phyloP scores from a whole-genome alignment of 1,140 invertebrate genomes.

The Hormaphis cornu region DNA sequence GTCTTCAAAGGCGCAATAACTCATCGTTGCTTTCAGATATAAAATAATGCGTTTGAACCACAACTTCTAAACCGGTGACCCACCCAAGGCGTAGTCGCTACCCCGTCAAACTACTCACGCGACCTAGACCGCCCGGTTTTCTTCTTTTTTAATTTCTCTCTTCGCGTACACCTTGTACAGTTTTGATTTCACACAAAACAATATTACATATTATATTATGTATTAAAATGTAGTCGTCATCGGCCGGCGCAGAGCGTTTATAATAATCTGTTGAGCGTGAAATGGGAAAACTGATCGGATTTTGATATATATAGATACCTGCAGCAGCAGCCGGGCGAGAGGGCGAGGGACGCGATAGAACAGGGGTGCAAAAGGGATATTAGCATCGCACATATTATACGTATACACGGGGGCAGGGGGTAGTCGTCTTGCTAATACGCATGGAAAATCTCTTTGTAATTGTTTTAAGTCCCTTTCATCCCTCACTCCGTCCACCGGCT shows the following conservation, averaged over 20 bases:
- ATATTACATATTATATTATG: no score
- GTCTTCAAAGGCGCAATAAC: no score
- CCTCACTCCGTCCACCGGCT: no score
- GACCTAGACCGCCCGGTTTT: no score
- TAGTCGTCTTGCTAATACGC: background rate
- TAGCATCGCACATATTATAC: background rate
- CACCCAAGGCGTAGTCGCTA: no score
- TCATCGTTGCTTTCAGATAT: no score
- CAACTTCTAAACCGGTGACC: no score
- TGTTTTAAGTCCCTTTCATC: slow-evolving; percentile 17
- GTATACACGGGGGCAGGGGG: background rate
- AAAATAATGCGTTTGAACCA: no score
- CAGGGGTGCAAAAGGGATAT: slow-evolving; percentile 17
- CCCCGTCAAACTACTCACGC: no score
- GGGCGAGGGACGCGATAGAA: background rate
- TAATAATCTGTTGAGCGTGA: slow-evolving; percentile 31
- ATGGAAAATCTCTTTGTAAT: slow-evolving; percentile 23
- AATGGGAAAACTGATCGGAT: slow-evolving; percentile 31
- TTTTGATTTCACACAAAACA: no score
- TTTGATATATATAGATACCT: background rate
- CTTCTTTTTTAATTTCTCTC: no score
- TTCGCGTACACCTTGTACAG: no score
- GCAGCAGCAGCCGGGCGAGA: background rate
- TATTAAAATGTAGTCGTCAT: background rate
- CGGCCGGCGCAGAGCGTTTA: background rate